Evolutionary conservation across 2,113 vertebrate species (phyloP), one percentile per base, ranked within the genome.

Genomic region (Zeus faber): DNA sequence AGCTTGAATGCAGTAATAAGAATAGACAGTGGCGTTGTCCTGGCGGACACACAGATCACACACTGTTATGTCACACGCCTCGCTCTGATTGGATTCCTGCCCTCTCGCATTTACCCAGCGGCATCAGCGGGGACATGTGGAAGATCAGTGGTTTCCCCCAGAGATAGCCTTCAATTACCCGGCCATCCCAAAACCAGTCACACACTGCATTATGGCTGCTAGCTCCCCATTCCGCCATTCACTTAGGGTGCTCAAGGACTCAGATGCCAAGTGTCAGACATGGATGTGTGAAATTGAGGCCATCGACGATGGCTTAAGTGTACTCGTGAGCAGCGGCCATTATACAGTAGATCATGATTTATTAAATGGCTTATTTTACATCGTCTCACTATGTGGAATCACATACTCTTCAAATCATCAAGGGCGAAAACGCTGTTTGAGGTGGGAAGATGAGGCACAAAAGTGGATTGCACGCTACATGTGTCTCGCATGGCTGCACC

Each of bases 1-100:
- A 39, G 58, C 37, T 31, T 1, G 11, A 44, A 54, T 21, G 20
- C 50, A 57, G 50, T 73, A 63, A 83, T 74, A 64, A 37, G 54
- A 71, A 62, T 58, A 54, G 71, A 81, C 68, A 51, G 44, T 58
- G 58, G 41, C 20, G 43, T 48, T 33, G 51, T n/a, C 50, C 51
- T 74, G 21, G 49, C 67, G 62, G 62, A 63, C 76, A 61, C 72
- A 82, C 33, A 62, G 62, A 69, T 82, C 39, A 46, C 65, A 49
- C 43, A 18, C n/a, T 67, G 62, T 73, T 74, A 64, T 20, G 10
- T 58, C 67, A 49, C 54, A 68, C 54, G 68, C 56, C 55, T 65
- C 54, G 53, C 49, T 54, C 62, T 72, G 67, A 81, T 67, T 43
- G 59, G 52, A 82, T 76, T 81, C 45, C 66, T 72, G 70, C 49